Evolutionary conservation across 2,113 vertebrate genomes (phyloP), one percentile per base, ranked within the genome.

Genomic region (Paraplagusia blochii): DNA sequence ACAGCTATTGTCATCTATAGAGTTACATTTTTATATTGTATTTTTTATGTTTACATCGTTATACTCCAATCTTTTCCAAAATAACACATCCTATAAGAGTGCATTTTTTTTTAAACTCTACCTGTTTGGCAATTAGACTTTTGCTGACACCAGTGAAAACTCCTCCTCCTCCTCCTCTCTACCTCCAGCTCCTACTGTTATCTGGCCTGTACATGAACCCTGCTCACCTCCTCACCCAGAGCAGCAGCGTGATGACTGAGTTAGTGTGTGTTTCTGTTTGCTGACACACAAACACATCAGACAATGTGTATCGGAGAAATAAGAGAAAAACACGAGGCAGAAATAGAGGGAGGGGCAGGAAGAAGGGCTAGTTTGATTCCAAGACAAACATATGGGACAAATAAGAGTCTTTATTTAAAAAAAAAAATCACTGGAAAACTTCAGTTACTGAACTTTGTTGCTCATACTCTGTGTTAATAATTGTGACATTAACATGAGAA

Each of bases 181-280:
- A 9, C 56, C 38, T n/a, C 38, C 63, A 50, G 29, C 54, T 63
- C 65, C 50, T 56, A 69, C 65, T 55, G 65, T 75, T 63, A 70
- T 66, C 53, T 71, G 67, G 57, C 73, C 67, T 71, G 73, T 63
- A 76, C 67, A 76, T 76, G 73, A 76, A 76, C 73, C 53, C 48
- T 46, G 53, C 67, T 71, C 48, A 70, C 58, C 73, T 61, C 16
- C 17, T 66, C 29, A 75, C 66, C 56, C 38, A 62, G 19, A 49
- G 61, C 35, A 57, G 47, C 61, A 70, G 56, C 62, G 57, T 53
- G 66, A 36, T 48, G 22, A 17, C 9, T 63, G 51, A 33, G n/a
- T 51, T 29, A 11, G 15, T 58, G 63, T 46, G 50, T 17, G 49
- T 17, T 11, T 46, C 9, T 33, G 35, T 45, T 36, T 13, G 8